Percentiles rank a stretch among this genome's conserved stretches.
Evolutionary conservation across 2,888 invertebrate species (phyloP).

Genomic region (Eudasyphora cyanicolor): DNA sequence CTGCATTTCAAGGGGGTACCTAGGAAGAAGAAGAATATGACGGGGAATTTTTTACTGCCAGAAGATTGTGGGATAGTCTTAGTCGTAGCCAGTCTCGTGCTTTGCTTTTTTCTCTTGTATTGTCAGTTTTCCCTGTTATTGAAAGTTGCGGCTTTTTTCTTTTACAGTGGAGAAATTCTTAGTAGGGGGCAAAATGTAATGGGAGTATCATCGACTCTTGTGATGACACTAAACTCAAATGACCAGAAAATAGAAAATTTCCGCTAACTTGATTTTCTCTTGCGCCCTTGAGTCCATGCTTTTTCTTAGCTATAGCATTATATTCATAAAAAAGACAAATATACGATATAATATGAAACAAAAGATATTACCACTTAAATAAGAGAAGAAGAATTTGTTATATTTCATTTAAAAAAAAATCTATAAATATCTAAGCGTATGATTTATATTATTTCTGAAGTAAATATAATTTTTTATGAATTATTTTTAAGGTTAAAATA

Average conservation of each 20-base stretch:
- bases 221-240: slow-evolving; percentile 35
- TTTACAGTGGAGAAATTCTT: background rate
- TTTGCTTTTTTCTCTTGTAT: background rate
- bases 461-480: no score
- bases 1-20: background rate
- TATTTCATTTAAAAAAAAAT: no score
- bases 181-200: background rate
- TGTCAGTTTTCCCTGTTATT: slow-evolving; percentile 15
- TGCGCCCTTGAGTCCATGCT: background rate
- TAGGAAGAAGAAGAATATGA: background rate
- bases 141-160: slow-evolving; percentile 33
- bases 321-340: no score
- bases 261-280: slow-evolving; percentile 12
- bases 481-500: no score
- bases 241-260: slow-evolving; percentile 43
- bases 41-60: background rate
- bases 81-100: background rate
- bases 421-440: no score
- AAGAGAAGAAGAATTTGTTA: no score
- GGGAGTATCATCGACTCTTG: slow-evolving; percentile 24
- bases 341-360: no score
- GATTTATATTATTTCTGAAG: no score
- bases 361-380: no score
- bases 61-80: background rate
- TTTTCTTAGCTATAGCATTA: no score